These are phyloP conservation scores for Drosophila kikkawai DNA, from an alignment of 1,140 invertebrate species.

Conservation along the genomic window DNA sequence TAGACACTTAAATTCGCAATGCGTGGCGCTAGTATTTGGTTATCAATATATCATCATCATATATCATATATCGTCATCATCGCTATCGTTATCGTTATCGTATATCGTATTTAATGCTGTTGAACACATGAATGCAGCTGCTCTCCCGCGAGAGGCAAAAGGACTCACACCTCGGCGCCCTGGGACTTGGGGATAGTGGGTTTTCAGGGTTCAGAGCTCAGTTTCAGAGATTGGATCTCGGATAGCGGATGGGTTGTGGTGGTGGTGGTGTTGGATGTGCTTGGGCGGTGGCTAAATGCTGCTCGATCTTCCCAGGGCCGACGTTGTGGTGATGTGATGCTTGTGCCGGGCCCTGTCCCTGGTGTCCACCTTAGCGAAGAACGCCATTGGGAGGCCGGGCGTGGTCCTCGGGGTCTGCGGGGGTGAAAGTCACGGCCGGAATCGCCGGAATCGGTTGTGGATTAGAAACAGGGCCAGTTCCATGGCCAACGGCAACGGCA, in stretches of 20 bases:
- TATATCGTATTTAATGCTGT: slow-evolving; percentile 17
- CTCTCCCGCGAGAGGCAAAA: not conserved
- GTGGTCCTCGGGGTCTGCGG: slow-evolving; percentile 47
- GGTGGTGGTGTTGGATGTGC: not conserved
- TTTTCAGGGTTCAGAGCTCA: slow-evolving; percentile 1
- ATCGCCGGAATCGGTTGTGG: slow-evolving; percentile 19
- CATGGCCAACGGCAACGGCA: slow-evolving; percentile 6
- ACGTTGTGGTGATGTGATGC: slow-evolving; percentile 76
- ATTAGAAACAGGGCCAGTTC: slow-evolving; percentile 42
- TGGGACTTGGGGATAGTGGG: slow-evolving; percentile 5
- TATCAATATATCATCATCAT: slow-evolving; percentile 18
- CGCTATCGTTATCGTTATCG: not conserved
- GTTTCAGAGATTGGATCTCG: slow-evolving; percentile 19
- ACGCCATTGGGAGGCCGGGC: slow-evolving; percentile 63
- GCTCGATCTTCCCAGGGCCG: slow-evolving; percentile 76
- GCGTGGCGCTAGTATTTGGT: slow-evolving; percentile 26
- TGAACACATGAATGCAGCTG: slow-evolving; percentile 18
- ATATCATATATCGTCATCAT: not conserved
- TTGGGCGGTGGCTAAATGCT: slow-evolving; percentile 67
- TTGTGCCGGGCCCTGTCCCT: slow-evolving; percentile 56
- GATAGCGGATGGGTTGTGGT: slow-evolving; percentile 19
- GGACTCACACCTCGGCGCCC: slow-evolving; percentile 13
- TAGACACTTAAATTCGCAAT: slow-evolving; percentile 39
- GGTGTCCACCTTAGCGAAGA: slow-evolving; percentile 67
- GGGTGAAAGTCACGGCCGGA: slow-evolving; percentile 50